Conservation (phyloP, 2,797 vertebrate genomes). For the Sebastiscus tertius region DNA sequence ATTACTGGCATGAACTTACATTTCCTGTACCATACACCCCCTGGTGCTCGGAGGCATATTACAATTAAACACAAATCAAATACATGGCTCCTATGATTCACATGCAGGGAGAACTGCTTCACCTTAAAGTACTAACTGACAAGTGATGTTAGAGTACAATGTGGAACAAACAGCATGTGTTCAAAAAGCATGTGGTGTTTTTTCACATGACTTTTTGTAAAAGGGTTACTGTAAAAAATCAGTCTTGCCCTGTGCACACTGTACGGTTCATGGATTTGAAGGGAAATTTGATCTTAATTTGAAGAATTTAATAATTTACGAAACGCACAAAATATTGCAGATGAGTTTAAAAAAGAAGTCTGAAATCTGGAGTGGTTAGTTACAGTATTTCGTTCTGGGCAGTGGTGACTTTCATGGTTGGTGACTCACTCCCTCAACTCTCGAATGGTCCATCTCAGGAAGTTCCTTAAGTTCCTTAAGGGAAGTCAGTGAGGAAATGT, state of each 20-base stretch:
- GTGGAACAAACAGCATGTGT: neutral
- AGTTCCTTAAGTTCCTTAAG: neutral
- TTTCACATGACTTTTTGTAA: neutral
- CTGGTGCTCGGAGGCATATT: neutral
- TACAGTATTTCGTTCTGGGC: neutral
- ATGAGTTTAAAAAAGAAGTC: neutral
- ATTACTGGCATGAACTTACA: neutral
- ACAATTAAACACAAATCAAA: neutral
- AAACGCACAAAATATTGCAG: neutral
- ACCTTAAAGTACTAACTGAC: neutral
- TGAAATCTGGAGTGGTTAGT: neutral
- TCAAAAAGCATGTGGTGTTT: neutral
- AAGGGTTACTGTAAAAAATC: neutral
- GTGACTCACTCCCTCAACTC: constrained; percentile 8
- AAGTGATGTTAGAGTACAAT: neutral
- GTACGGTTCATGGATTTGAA: neutral
- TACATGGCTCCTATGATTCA: neutral
- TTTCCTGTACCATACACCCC: neutral
- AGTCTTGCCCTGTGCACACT: neutral
- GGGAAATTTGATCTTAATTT: neutral
- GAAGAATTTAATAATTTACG: neutral
- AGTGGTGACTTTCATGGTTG: neutral
- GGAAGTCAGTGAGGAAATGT: constrained; percentile 37
- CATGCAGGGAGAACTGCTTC: neutral
- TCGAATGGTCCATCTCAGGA: neutral